These are phyloP conservation scores for Boulengeromyrus knoepffleri DNA, from an alignment of 2,113 vertebrate species.

Conservation along the genomic window DNA sequence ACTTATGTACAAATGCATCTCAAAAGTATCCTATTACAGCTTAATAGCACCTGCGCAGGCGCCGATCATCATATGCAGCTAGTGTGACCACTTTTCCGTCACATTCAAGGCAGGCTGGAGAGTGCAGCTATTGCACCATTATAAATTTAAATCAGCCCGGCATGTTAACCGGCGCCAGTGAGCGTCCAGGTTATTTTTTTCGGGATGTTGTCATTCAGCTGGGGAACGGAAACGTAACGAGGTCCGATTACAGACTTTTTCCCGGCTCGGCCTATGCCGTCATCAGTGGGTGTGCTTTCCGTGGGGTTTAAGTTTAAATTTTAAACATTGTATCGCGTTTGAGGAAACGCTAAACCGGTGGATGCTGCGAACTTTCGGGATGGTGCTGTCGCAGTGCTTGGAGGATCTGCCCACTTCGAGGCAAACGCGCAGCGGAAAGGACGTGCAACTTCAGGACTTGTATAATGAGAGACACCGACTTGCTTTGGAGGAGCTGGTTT, in stretches of 20 bases:
- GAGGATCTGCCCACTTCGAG: constrained; percentile 64
- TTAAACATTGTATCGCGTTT: neutral
- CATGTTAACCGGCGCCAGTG: neutral
- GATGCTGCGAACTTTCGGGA: constrained; percentile 17
- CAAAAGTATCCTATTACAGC: neutral
- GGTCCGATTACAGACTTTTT: neutral
- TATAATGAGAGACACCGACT: constrained; percentile 84
- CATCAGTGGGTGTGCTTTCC: neutral
- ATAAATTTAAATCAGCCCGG: neutral
- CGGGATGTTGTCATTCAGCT: constrained; percentile 28
- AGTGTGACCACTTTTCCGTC: neutral
- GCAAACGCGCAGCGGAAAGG: constrained; percentile 21
- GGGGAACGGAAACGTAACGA: constrained; percentile 39
- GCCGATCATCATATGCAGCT: neutral
- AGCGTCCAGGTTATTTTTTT: neutral
- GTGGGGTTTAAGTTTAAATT: neutral
- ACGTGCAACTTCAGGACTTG: constrained; percentile 52
- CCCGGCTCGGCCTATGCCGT: neutral
- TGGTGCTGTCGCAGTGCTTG: constrained; percentile 61
- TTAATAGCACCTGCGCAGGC: neutral
- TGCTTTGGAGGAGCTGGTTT: constrained; percentile 80
- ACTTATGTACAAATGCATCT: neutral
- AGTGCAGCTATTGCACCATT: neutral
- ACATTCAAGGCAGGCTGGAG: neutral
- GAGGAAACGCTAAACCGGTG: neutral